Conservation (phyloP, 2,888 invertebrate species). For the Tetanocera ferruginea region DNA sequence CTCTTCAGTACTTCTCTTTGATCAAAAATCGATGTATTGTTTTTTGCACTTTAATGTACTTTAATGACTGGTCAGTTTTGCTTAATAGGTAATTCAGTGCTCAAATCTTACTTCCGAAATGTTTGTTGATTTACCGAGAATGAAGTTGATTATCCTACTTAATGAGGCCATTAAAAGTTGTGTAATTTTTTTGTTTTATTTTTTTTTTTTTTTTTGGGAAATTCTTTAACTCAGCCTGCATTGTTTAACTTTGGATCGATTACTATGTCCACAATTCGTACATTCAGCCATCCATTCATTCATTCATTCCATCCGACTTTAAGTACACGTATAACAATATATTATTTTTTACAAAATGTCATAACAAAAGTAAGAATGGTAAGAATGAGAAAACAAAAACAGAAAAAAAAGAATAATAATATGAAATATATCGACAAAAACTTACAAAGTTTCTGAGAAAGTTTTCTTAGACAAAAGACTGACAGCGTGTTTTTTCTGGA, state of each 20-base stretch:
- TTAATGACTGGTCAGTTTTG: no score
- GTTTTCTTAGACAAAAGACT: background rate
- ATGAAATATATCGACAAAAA: slow-evolving; percentile 14
- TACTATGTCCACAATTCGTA: background rate
- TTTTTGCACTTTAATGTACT: no score
- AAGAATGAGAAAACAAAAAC: background rate
- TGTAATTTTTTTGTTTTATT: background rate
- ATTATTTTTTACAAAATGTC: slow-evolving; percentile 16
- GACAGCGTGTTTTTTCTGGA: slow-evolving; percentile 3
- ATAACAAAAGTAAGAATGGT: slow-evolving; percentile 6
- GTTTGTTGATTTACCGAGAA: no score
- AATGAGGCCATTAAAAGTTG: no score
- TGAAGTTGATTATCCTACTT: no score
- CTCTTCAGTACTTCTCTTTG: no score
- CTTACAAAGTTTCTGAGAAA: slow-evolving; percentile 10
- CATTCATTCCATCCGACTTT: background rate
- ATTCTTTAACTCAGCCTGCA: background rate
- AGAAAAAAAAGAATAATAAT: background rate
- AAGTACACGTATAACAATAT: background rate
- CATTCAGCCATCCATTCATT: background rate
- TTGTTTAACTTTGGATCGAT: background rate
- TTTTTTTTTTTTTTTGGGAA: background rate
- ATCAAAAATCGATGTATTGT: no score
- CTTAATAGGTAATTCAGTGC: no score
- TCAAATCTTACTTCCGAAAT: no score